A percentile compares a stretch with the other conserved stretches of the same genome.
These are phyloP conservation scores for Lepidurus packardi DNA, from an alignment of 1,140 invertebrate species.

Conservation along the genomic window DNA sequence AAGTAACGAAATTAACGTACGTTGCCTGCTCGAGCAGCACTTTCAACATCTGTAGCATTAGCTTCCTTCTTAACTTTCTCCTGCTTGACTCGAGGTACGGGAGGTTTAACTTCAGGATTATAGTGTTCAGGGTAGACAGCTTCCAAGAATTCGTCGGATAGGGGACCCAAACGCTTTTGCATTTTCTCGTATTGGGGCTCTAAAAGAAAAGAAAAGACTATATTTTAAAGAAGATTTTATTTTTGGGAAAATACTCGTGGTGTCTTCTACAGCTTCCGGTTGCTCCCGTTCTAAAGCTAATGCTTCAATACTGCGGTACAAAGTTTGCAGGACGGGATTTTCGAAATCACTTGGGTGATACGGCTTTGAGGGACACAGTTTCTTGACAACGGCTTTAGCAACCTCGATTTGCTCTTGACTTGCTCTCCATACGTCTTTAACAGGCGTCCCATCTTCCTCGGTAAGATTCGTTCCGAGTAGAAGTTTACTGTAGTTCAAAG, in stretches of 20 bases:
- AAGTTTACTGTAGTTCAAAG: constrained; percentile 35
- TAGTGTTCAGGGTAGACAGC: constrained; percentile 42
- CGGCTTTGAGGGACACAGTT: constrained; percentile 45
- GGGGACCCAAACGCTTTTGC: constrained; percentile 45
- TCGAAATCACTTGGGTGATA: constrained; percentile 49
- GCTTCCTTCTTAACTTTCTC: not conserved
- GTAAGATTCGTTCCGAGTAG: not conserved
- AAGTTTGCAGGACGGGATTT: constrained; percentile 47
- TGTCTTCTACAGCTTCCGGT: constrained; percentile 47
- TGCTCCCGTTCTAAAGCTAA: constrained; percentile 48
- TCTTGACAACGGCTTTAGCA: constrained; percentile 50
- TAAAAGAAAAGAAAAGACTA: not conserved
- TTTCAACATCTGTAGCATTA: not conserved
- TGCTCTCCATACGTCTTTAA: constrained; percentile 34
- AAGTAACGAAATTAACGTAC: not conserved
- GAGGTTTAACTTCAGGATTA: not conserved
- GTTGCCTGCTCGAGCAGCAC: not conserved
- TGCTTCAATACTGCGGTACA: constrained; percentile 51
- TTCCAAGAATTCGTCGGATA: constrained; percentile 47
- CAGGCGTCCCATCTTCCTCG: constrained; percentile 28
- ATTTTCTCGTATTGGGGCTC: constrained; percentile 46
- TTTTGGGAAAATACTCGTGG: constrained; percentile 43
- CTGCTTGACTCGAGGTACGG: not conserved
- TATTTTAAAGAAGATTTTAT: not conserved
- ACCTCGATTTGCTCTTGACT: constrained; percentile 42